A percentile compares a stretch with the other conserved stretches of the same genome.
These are phyloP conservation scores for Eristalinus aeneus DNA, from an alignment of 2,888 invertebrate genomes.

Conservation along the genomic window DNA sequence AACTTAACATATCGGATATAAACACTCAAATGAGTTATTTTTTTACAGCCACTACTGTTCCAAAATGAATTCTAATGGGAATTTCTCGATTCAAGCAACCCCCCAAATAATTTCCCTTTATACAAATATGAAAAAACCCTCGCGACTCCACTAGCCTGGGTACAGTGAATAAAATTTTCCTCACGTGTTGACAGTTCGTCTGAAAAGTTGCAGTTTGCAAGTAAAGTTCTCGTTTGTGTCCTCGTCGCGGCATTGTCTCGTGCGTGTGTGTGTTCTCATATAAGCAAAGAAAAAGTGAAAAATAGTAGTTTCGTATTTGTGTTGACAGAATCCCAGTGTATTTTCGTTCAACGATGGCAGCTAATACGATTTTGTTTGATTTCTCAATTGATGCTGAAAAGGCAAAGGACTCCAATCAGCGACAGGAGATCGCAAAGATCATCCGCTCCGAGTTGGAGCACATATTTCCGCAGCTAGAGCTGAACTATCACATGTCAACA, in stretches of 20 bases:
- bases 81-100: neutral
- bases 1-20: too few species aligned
- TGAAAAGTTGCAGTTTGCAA: constrained; percentile 7
- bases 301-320: neutral
- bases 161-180: neutral
- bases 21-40: neutral
- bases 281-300: neutral
- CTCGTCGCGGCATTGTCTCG: neutral
- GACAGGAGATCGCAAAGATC: constrained; percentile 85
- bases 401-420: constrained; percentile 85
- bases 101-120: neutral
- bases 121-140: neutral
- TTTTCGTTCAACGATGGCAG: constrained; percentile 83
- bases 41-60: neutral
- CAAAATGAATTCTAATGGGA: neutral
- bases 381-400: constrained; percentile 88
- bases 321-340: neutral
- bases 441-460: constrained; percentile 87
- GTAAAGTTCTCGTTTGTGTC: neutral
- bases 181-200: constrained; percentile 50
- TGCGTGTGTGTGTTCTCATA: constrained; percentile 8
- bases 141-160: neutral
- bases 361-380: constrained; percentile 89
- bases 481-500: constrained; percentile 85
- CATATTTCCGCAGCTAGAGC: constrained; percentile 87